A percentile compares a stretch with the other conserved stretches of the same genome.
These are phyloP conservation scores for Zosterops lateralis DNA, from an alignment of 2,113 vertebrate species.

Conservation along the genomic window DNA sequence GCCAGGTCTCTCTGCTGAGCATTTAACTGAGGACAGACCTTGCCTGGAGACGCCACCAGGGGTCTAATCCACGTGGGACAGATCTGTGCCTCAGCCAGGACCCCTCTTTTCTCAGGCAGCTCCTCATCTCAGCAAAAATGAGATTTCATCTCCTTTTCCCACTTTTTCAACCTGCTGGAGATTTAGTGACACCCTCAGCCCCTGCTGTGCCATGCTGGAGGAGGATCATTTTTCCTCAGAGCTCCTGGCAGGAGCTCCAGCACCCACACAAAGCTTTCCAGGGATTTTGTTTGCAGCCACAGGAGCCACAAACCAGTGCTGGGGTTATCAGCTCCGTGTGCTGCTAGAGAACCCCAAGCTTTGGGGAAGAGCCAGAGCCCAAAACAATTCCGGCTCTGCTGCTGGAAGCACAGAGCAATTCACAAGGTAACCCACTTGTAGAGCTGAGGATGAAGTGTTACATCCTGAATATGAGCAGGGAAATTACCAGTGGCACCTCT, in stretches of 20 bases:
- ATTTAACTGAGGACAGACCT: background rate
- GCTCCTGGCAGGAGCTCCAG: background rate
- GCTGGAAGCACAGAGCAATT: constrained; percentile 2
- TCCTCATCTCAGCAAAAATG: accelerated
- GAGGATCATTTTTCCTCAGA: background rate
- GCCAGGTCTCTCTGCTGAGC: background rate
- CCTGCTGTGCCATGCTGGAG: background rate
- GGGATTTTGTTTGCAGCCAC: background rate
- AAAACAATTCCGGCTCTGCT: background rate
- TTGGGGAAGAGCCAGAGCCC: background rate
- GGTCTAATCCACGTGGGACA: background rate
- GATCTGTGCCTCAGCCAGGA: background rate
- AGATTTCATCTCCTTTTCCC: background rate
- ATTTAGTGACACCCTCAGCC: background rate
- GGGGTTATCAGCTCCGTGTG: background rate
- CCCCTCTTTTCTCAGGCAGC: background rate
- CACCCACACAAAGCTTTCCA: background rate
- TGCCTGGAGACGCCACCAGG: background rate
- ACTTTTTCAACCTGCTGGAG: background rate
- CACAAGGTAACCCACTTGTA: background rate
- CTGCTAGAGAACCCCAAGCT: background rate
- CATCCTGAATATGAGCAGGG: constrained; percentile 50
- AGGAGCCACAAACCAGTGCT: background rate
- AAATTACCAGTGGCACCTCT: constrained; percentile 57
- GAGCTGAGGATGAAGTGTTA: constrained; percentile 52